Conservation (phyloP, 2,113 vertebrate genomes). For the Cebidichthys violaceus region DNA sequence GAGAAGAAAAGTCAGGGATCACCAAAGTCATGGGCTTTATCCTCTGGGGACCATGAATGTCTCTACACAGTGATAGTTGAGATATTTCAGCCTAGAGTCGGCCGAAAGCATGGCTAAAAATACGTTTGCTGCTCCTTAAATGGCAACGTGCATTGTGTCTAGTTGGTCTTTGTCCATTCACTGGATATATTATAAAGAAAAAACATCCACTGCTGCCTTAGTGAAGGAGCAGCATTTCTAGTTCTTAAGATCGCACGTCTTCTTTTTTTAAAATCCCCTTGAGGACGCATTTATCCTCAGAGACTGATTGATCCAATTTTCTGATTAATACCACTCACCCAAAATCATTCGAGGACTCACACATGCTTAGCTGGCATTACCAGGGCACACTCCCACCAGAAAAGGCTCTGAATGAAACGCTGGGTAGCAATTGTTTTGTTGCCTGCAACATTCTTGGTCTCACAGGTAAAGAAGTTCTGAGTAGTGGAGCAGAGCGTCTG, state of each 20-base stretch:
- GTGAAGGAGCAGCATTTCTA: not conserved
- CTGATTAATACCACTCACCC: slow-evolving; percentile 13
- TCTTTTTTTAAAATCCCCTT: slow-evolving; percentile 15
- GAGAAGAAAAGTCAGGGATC: not conserved
- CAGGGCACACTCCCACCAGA: not conserved
- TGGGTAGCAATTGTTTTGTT: not conserved
- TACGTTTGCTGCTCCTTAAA: not conserved
- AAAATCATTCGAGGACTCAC: slow-evolving; percentile 26
- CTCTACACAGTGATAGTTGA: not conserved
- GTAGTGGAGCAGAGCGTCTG: slow-evolving; percentile 21
- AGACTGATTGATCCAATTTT: slow-evolving; percentile 37
- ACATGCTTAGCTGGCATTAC: not conserved
- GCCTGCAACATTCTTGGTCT: not conserved
- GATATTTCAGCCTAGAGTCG: too few species aligned
- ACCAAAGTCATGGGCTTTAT: not conserved
- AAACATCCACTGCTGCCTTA: not conserved
- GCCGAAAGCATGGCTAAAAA: not conserved
- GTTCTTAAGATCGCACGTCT: not conserved
- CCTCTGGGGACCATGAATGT: not conserved
- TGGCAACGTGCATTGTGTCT: not conserved
- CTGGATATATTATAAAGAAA: not conserved
- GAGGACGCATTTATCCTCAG: slow-evolving; percentile 15
- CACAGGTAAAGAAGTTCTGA: slow-evolving; percentile 26
- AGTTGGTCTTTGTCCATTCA: not conserved
- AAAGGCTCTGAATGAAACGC: slow-evolving; percentile 14